Evolutionary conservation across 2,113 vertebrate species (phyloP), one percentile per base, ranked within the genome.

Genomic region (Cebus imitator): DNA sequence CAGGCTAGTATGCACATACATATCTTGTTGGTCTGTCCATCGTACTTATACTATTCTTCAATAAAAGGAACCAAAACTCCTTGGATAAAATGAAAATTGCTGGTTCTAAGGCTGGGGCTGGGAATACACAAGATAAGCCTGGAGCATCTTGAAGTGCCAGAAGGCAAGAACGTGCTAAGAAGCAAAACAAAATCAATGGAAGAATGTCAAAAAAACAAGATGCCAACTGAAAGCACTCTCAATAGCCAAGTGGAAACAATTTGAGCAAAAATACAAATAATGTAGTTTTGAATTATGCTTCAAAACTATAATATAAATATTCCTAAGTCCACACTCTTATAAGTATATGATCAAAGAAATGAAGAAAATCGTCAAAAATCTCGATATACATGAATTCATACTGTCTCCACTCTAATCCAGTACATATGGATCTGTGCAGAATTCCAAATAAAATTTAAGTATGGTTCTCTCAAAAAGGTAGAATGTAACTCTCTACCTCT

Each of bases 21-120:
- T 21, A 50, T 35, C 20, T 40, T 64, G 20, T 50, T 80, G 2
- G 8, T 45, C 3, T n/a, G 3, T 21, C 70, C 70, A 72, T 40
- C 10, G n/a, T 95, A 84, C 58, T 80, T 87, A 75, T 5, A 48
- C 8, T 78, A 25, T 55, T 61, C 35, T 82, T 27, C 21, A 88
- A 17, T 61, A 21, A 61, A 81, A 87, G 32, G 20, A 87, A 21
- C 3, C 30, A 79, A 14, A 7, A 0, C 1, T 85, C 18, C 11
- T 37, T 78, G 21, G 8, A 91, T 43, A 83, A 61, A 82, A 50
- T 17, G 21, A 17, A 82, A 80, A 32, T 61, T 20, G 5, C 70
- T 40, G 12, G 58, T 48, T 45, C 6, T 75, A 30, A 2, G 6
- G 0, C 13, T n/a, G 30, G n/a, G 3, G 1, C 2, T 73, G 6